Evolutionary conservation across 2,797 vertebrate species (phyloP).

Genomic region (Lophotriccus pileatus): DNA sequence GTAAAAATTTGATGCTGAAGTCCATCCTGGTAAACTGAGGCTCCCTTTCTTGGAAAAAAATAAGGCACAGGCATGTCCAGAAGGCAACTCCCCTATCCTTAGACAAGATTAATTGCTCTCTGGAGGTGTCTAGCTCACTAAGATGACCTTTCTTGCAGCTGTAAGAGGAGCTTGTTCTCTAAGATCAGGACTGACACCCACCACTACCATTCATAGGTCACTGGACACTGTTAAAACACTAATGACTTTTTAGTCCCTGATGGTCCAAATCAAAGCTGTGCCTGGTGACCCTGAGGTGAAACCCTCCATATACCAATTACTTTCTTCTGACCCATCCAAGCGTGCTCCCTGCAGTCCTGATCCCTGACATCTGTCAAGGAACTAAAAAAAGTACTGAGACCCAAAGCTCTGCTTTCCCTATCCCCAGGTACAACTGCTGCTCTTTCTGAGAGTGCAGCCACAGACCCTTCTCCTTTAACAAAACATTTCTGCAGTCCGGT

Average conservation of each 20-base stretch:
- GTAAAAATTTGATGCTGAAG: neutral
- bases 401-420: neutral
- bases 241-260: slow-evolving; percentile 33
- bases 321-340: slow-evolving; percentile 16
- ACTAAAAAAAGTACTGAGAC: neutral
- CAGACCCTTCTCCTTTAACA: slow-evolving; percentile 20
- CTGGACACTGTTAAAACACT: neutral
- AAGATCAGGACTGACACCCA: neutral
- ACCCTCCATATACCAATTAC: neutral
- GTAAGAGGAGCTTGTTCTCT: neutral
- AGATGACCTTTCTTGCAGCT: neutral
- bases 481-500: slow-evolving; percentile 40
- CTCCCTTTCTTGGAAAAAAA: neutral
- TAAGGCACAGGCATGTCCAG: neutral
- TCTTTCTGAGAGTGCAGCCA: neutral
- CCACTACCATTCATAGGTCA: neutral
- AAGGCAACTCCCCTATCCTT: neutral
- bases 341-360: neutral
- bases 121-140: neutral
- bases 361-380: slow-evolving; percentile 36
- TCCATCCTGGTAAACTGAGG: neutral
- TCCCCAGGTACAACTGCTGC: neutral
- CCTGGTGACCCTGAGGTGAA: slow-evolving; percentile 32
- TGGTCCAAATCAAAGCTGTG: slow-evolving; percentile 32
- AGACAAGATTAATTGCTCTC: slow-evolving; percentile 23